Base-by-base conservation (phyloP, 2,888 invertebrate species). In the Sinelater perroti region DNA sequence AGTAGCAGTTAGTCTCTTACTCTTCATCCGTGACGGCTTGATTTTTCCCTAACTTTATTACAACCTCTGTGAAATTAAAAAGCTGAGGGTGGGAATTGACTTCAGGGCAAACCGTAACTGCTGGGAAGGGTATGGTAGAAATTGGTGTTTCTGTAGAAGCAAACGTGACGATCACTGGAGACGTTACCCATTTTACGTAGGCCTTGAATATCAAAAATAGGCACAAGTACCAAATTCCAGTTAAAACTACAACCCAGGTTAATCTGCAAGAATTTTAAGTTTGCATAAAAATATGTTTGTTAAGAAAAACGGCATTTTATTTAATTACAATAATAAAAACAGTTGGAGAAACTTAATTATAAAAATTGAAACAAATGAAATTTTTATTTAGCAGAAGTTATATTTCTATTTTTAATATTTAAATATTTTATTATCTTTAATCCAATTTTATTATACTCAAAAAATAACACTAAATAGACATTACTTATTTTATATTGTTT, bases 141-240 rank as follows among this genome's bases (percentile, higher is more conserved):
- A 87, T 84, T 1, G 86, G 85, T 6, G 88, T 89, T 0, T 89
- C 85, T 51, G 86, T 87, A 72, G 89, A 87, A 1, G 89, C 88
- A 70, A 90, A 89, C 69, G 87, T 88, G 8, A 90, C 89, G 67
- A 90, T 87, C 0, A 90, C 89, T 0, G 90, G 90, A 64, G 86
- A 87, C 56, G 83, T 83, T 59, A 86, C 83, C 89, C 89, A 89
- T 74, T 89, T 89, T 58, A 81, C 80, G 84, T 85, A 89, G 3
- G 88, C 84, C 72, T 87, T 84, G 4, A 8, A 3, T 11, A 51
- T 51, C 21, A 51, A 40, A 1, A 13, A 4, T 17, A 28, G 2
- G 11, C 51, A 51, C 7, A 31, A 31, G 8, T 4, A 20, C 1
- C 30, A 31, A 4, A 42, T 8, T 3, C 13, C 10, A 2, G 8